Evolutionary conservation across 2,113 vertebrate genomes (phyloP), one percentile per base, ranked within the genome.

Genomic region (Seriola dumerili): DNA sequence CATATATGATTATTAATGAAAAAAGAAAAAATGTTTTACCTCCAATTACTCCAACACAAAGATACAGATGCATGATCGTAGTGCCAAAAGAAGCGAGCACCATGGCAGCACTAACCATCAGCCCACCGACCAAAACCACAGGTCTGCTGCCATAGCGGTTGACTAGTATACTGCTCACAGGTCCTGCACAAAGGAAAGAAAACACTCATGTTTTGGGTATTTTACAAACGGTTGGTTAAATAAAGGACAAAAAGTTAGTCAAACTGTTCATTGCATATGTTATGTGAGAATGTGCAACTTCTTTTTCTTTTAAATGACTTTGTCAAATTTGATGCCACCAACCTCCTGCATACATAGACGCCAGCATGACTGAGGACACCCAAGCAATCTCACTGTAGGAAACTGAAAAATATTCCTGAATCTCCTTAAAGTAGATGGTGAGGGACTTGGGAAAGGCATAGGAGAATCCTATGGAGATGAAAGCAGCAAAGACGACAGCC

Each of bases 381-480:
- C 93, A 96, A 1, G 95, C 95, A 23, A 97, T 93, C 91, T 96
- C 91, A 61, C 95, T 95, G 94, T 96, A 97, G 62, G 95, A 96
- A 2, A 94, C 94, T n/a, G 91, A 93, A 91, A 98, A 97, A 90
- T 96, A 97, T 86, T 95, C 94, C 93, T 97, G 95, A 88, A 97
- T 97, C 90, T 97, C 96, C 94, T 96, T 96, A 89, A 93, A 97
- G 94, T 96, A 97, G 89, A 95, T 94, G 66, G 96, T 96, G 75
- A 97, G 77, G 59, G 94, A 94, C 94, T 97, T 97, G 50, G 95
- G 95, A 80, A 97, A 97, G 74, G 96, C 94, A 1, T 96, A 96
- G 0, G 96, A 96, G 66, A 98, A 97, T 85, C 96, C 96, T 21
- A 96, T 95, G 65, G 96, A 94, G 38, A 96, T 36, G 84, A 97